These are phyloP conservation scores for Stegostoma tigrinum DNA, from an alignment of 2,113 vertebrate genomes.

Conservation along the genomic window DNA sequence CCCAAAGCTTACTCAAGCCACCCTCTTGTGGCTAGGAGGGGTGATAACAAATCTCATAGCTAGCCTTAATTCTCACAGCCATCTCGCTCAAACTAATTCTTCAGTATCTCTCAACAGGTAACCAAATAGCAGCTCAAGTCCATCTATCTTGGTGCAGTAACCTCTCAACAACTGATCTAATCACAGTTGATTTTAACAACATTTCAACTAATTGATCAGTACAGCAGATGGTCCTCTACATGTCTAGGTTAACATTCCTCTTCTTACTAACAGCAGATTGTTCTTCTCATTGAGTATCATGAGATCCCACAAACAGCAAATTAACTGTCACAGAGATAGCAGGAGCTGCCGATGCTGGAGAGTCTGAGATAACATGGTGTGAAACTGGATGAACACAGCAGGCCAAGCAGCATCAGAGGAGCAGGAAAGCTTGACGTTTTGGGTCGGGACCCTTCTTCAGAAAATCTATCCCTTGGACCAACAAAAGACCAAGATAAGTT, in stretches of 20 bases:
- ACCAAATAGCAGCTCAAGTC: background rate
- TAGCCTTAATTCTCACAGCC: too few species aligned
- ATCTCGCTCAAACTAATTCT: background rate
- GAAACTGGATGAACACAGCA: too few species aligned
- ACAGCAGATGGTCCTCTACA: background rate
- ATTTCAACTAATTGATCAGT: background rate
- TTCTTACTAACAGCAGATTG: background rate
- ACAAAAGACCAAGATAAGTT: constrained; percentile 4
- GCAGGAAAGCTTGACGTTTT: too few species aligned
- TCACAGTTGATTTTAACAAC: background rate
- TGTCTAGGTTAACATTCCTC: background rate
- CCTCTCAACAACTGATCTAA: background rate
- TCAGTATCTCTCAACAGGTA: background rate
- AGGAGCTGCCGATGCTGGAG: too few species aligned
- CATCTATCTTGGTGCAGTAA: background rate
- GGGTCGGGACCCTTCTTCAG: too few species aligned
- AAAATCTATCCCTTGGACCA: background rate
- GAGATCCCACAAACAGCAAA: too few species aligned
- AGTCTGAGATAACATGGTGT: too few species aligned
- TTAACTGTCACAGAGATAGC: too few species aligned
- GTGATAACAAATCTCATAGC: background rate
- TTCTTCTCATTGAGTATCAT: background rate
- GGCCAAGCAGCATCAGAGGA: too few species aligned
- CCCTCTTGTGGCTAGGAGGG: background rate
- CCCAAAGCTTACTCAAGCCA: background rate